These are phyloP conservation scores for Thunnus maccoyii DNA, from an alignment of 2,113 vertebrate genomes.

Conservation along the genomic window DNA sequence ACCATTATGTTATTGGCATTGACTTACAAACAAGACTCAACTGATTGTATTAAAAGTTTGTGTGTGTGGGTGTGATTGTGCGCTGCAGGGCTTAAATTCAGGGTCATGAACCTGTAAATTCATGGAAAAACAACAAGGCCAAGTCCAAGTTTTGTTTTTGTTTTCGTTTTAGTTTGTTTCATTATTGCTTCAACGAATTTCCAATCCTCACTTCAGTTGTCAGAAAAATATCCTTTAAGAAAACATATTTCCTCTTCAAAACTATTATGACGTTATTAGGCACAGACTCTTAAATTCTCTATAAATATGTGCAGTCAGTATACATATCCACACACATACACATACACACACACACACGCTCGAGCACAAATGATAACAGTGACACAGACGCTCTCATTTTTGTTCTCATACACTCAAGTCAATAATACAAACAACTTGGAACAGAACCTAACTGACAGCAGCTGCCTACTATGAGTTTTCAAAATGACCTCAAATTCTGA, in stretches of 20 bases:
- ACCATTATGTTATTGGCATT: slow-evolving; percentile 47
- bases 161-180: slow-evolving; percentile 74
- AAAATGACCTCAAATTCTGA: slow-evolving; percentile 56
- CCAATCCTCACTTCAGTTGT: slow-evolving; percentile 40
- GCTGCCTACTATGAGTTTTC: slow-evolving; percentile 73
- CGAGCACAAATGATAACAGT: slow-evolving; percentile 35
- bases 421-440: slow-evolving; percentile 43
- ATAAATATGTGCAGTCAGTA: slow-evolving; percentile 55
- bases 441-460: slow-evolving; percentile 60
- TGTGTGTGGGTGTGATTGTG: slow-evolving; percentile 29
- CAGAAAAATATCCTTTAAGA: slow-evolving; percentile 70
- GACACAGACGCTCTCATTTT: slow-evolving; percentile 41
- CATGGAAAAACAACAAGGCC: slow-evolving; percentile 52
- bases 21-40: slow-evolving; percentile 51
- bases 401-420: slow-evolving; percentile 37
- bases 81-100: slow-evolving; percentile 23
- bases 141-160: slow-evolving; percentile 49
- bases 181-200: slow-evolving; percentile 81
- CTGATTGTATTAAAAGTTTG: slow-evolving; percentile 37
- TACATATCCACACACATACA: slow-evolving; percentile 1
- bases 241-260: slow-evolving; percentile 56
- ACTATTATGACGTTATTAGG: slow-evolving; percentile 63
- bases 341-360: background rate
- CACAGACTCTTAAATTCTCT: slow-evolving; percentile 69
- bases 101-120: slow-evolving; percentile 25